Base-by-base conservation (phyloP, 2,888 invertebrate species). In the Drosophila demipolita region DNA sequence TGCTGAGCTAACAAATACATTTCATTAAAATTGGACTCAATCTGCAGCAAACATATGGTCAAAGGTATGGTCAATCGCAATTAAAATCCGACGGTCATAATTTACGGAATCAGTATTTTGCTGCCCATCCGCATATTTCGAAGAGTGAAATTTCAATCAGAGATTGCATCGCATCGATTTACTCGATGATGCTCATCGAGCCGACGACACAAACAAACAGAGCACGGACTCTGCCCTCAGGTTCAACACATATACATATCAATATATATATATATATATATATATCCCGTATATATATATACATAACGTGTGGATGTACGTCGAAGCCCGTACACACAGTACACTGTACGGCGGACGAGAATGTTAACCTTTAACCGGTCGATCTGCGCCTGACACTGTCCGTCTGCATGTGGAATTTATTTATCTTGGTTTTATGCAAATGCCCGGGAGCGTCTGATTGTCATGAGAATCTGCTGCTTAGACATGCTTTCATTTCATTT, bases 311-410 rank as follows among this genome's bases (percentile, higher is more conserved):
- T 45, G 48, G 57, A 50, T 45, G 48, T 52, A 32, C n/a, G 29
- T 50, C 17, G 50, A 29, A 29, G 7, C 15, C 45, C 15, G 15
- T 23, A 15, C 45, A 45, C 23, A 45, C 45, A 15, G 23, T 15
- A 23, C 8, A 4, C 45, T 50, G 7, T 38, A 29, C 64, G 38
- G 26, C 36, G 52, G 64, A 52, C 36, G 40, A 36, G 80, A 61
- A 77, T 82, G 74, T 82, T 82, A 82, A 82, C 82, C 82, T 82
- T 80, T 82, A 82, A 73, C 82, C 78, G 82, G 75, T 82, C 83
- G 82, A 82, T 77, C 82, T 77, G 68, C 70, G 73, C 60, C 77
- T 78, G 80, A 70, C 72, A 76, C 66, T 70, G 66, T 69, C 63
- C 67, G 73, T 68, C 77, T 72, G 52, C 70, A 60, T 61, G 38